Percentiles rank a stretch among this genome's conserved stretches.
phyloP scores from a whole-genome alignment of 2,888 invertebrate species.

The Stenodema calcarata region DNA sequence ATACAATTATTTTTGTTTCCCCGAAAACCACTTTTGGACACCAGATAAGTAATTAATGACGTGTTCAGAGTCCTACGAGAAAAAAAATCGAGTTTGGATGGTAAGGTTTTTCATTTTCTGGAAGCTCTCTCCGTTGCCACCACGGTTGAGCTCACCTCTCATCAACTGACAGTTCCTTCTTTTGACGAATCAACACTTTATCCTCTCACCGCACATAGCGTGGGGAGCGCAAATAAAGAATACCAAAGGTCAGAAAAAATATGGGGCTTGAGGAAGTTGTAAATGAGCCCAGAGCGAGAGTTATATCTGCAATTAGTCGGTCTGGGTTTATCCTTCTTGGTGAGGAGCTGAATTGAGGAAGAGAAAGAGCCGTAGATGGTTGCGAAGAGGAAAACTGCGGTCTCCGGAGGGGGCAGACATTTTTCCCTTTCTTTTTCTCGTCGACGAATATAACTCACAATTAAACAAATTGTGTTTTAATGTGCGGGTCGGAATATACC shows the following conservation, averaged over 20 bases:
- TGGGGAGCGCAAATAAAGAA: constrained; percentile 19
- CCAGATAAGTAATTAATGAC: too few species aligned
- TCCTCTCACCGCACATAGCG: neutral
- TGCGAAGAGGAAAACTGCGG: constrained; percentile 9
- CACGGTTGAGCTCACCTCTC: neutral
- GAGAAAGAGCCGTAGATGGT: constrained; percentile 19
- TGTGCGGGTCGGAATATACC: constrained; percentile 6
- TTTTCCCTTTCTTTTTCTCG: constrained; percentile 13
- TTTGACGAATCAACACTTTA: neutral
- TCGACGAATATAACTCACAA: constrained; percentile 45
- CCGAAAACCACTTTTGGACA: too few species aligned
- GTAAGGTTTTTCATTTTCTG: neutral
- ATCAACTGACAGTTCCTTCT: neutral
- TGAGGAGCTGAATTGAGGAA: constrained; percentile 30
- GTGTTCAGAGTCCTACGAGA: too few species aligned
- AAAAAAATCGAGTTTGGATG: too few species aligned
- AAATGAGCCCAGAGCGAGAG: constrained; percentile 48
- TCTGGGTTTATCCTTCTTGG: constrained; percentile 39
- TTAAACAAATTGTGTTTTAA: constrained; percentile 50
- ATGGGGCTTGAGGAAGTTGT: constrained; percentile 34
- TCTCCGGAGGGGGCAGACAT: constrained; percentile 16
- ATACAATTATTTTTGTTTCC: too few species aligned
- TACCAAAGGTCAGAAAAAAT: neutral
- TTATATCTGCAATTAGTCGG: constrained; percentile 50
- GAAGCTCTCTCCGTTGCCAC: neutral